Conservation (phyloP, 2,888 invertebrate genomes). For the Boloria euphrosyne region DNA sequence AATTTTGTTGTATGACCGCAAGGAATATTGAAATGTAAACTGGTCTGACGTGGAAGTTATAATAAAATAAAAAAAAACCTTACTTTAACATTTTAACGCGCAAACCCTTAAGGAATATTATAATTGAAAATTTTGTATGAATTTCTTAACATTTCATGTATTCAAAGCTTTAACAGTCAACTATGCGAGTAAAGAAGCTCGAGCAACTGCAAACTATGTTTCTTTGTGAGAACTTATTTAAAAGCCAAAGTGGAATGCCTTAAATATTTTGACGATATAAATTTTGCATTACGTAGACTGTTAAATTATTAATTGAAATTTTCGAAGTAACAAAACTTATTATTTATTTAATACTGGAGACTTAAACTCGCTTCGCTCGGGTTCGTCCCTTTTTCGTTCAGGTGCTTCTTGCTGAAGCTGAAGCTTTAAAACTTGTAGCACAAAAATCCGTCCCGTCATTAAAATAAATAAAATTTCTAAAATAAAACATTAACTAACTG, state of each 20-base stretch:
- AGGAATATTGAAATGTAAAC: too few species aligned
- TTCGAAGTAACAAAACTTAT: too few species aligned
- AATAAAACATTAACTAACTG: too few species aligned
- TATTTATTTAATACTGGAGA: not conserved
- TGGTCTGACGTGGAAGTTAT: too few species aligned
- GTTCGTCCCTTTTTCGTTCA: too few species aligned
- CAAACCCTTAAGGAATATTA: not conserved
- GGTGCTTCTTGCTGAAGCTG: too few species aligned
- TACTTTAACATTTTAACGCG: not conserved
- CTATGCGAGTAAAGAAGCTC: conserved; percentile 8
- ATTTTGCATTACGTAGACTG: not conserved
- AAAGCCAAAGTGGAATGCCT: conserved; percentile 7
- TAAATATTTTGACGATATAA: conserved; percentile 7
- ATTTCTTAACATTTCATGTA: conserved; percentile 6
- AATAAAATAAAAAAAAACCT: not conserved
- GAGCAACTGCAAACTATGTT: conserved; percentile 14
- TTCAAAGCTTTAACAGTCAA: conserved; percentile 9
- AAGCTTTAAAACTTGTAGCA: too few species aligned
- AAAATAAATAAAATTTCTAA: too few species aligned
- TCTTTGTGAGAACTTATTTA: conserved; percentile 16
- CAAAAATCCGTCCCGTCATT: too few species aligned
- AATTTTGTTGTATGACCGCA: too few species aligned
- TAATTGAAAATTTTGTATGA: conserved; percentile 11
- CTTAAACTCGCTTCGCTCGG: too few species aligned
- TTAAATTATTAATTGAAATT: too few species aligned